These are phyloP conservation scores for Linepithema humile DNA, from an alignment of 1,140 invertebrate species.

Conservation along the genomic window DNA sequence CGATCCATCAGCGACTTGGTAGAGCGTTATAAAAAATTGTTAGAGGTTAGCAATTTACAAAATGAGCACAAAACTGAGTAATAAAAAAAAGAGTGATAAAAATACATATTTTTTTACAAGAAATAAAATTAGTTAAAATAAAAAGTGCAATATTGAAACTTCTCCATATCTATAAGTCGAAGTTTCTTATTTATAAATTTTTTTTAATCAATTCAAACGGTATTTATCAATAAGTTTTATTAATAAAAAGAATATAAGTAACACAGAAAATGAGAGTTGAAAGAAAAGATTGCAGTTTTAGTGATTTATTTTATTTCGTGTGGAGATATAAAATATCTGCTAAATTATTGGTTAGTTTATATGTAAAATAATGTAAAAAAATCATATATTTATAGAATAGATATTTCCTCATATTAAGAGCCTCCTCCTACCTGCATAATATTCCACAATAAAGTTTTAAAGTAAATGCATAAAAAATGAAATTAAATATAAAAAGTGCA, in stretches of 20 bases:
- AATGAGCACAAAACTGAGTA: conserved; percentile 19
- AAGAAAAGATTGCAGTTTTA: no score
- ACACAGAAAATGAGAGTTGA: background rate
- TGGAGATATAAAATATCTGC: no score
- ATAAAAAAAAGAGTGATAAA: background rate
- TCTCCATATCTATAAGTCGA: background rate
- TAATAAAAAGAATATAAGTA: background rate
- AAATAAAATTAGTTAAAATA: background rate
- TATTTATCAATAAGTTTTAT: background rate
- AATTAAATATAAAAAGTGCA: no score
- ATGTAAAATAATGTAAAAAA: no score
- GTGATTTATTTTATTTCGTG: no score
- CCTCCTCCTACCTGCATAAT: no score
- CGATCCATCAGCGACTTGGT: conserved; percentile 78
- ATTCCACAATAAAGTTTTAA: no score
- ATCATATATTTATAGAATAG: no score
- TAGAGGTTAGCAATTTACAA: conserved; percentile 52
- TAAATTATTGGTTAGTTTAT: no score
- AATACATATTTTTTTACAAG: no score
- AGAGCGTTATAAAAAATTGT: conserved; percentile 76
- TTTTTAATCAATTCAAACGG: background rate
- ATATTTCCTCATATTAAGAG: no score
- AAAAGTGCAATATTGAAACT: background rate
- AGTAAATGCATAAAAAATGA: no score
- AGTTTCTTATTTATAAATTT: background rate